Evolutionary conservation across 2,888 invertebrate species (phyloP), one percentile per base, ranked within the genome.

Genomic region (Philopedon plagiatum): DNA sequence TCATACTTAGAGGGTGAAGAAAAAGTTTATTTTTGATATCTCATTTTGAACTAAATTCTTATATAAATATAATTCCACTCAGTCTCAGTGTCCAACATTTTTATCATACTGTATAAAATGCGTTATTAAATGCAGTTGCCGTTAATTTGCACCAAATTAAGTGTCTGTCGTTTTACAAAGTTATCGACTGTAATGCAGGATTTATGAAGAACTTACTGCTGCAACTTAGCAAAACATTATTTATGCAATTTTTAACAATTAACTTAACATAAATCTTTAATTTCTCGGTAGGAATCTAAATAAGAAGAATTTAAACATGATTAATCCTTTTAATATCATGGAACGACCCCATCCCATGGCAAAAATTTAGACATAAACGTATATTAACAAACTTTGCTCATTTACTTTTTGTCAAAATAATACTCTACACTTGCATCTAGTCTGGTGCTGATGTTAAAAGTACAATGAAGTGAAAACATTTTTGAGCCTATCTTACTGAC

Each of bases 171-270:
- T n/a, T 66, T 66, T 66, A 57, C 57, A 32, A 37, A 66, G 58
- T 66, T 58, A 58, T 66, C 44, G 49, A 44, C 58, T 66, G 46
- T 57, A 56, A n/a, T 29, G 21, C 23, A 37, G 56, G 44, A 41
- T 65, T 56, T 54, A 41, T 56, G 56, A 58, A 57, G 19, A 57
- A 66, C 58, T 66, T 58, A 66, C 58, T 41, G 49, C 65, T 41
- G n/a, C 32, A 41, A 65, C 54, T 64, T 64, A 65, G 57, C 58
- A 49, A 57, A 29, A 37, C 58, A 44, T 58, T 66, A 66, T 66
- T 66, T 58, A 66, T 46, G 46, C 34, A 29, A 58, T 66, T 66
- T 66, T 66, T 66, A 66, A 66, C 66, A 66, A 66, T 66, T 66
- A 58, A 57, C 32, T 41, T 66, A 46, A 21, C 26, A 32, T 41